phyloP scores from a whole-genome alignment of 2,888 invertebrate species.

The Choreutis nemorana region DNA sequence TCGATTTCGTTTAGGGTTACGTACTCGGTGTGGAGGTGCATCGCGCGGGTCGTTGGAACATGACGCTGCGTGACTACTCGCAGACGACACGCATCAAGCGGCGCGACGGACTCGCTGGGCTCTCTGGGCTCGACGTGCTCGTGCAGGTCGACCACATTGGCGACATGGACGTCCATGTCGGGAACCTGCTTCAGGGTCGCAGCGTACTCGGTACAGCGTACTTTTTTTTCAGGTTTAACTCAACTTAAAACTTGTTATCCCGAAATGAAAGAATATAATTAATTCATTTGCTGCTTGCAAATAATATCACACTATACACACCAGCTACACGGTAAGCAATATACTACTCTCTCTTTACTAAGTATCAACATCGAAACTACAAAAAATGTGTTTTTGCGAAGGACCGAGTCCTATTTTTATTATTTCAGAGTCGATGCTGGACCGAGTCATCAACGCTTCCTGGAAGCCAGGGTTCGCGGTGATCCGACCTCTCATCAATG shows the following conservation, averaged over 20 bases:
- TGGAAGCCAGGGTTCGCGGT: conserved; percentile 85
- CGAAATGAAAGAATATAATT: neutral
- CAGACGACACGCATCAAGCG: conserved; percentile 73
- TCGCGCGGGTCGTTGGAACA: conserved; percentile 77
- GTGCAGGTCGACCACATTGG: conserved; percentile 79
- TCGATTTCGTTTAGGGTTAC: conserved; percentile 56
- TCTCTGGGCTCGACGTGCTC: conserved; percentile 61
- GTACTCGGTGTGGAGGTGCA: conserved; percentile 68
- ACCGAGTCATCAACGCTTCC: conserved; percentile 78
- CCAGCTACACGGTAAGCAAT: neutral
- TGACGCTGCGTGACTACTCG: conserved; percentile 74
- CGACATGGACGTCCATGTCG: conserved; percentile 79
- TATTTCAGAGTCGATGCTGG: conserved; percentile 71
- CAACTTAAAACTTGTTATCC: neutral
- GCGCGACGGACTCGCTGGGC: conserved; percentile 27
- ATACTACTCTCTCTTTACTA: neutral
- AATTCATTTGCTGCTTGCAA: neutral
- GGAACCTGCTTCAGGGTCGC: conserved; percentile 74
- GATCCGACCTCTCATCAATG: conserved; percentile 79
- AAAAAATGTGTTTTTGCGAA: neutral
- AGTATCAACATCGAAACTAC: neutral
- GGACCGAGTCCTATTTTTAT: conserved; percentile 5
- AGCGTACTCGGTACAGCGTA: conserved; percentile 65
- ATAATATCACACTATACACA: no score
- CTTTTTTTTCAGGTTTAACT: neutral